Base-by-base conservation (phyloP, 2,888 invertebrate species). In the Stomorhina lunata region DNA sequence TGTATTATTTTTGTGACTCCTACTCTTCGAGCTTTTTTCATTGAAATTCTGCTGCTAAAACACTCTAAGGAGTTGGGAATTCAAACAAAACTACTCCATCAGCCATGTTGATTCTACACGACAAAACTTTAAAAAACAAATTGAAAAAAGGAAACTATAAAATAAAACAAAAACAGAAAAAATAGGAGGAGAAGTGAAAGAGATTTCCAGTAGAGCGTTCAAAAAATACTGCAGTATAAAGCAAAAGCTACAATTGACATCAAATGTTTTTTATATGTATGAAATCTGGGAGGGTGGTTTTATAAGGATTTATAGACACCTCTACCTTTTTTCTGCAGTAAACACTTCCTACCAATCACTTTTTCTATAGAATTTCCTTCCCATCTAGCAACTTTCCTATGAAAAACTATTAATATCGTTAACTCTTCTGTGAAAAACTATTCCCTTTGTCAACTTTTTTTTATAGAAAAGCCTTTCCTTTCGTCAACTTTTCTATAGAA, bases 41-140 rank as follows among this genome's bases (percentile, higher is more conserved):
- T 25, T 7, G 32, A 40, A 66, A 59, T 66, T n/a, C n/a, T 66
- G 48, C 34, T 73, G 59, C 32, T 43, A 15, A 57, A 71, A 22
- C 12, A 59, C 81, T 34, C 76, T 59, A 29, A 66, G 71, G 76
- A 71, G 69, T 34, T 66, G 43, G n/a, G n/a, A 57, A 77, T 77
- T 61, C 25, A 34, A 69, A 34, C 61, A 77, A 68, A 77, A 43
- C 43, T 69, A 43, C 15, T 61, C 10, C 10, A 76, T 15, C 43
- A 37, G 27, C 45, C 48, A 29, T 20, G 40, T n/a, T n/a, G n/a
- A n/a, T n/a, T n/a, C n/a, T n/a, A n/a, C n/a, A n/a, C 76, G 20
- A 37, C 59, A 76, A 50, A 53, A 63, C 9, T n/a, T n/a, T n/a
- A n/a, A 43, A 15, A 4, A n/a, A 40, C n/a, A 57, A 48, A n/a